These are phyloP conservation scores for Sericinus montela DNA, from an alignment of 2,888 invertebrate species.

Conservation along the genomic window DNA sequence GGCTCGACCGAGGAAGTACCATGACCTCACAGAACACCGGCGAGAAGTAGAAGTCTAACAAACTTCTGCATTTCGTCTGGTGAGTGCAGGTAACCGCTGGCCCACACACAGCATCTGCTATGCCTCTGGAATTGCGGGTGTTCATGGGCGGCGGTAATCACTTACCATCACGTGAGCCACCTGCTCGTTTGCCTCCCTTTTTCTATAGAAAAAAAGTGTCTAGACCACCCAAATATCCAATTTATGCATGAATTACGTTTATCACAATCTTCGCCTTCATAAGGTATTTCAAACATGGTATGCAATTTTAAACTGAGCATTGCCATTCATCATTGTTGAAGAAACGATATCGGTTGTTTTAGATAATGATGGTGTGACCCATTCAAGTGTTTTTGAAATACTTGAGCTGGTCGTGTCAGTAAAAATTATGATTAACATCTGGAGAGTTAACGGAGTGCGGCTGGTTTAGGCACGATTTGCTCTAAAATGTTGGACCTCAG, in stretches of 20 bases:
- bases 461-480: slow-evolving; percentile 31
- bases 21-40: too few relatives aligned
- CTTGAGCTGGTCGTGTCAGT: slow-evolving; percentile 64
- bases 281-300: slow-evolving; percentile 24
- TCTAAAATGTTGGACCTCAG: slow-evolving; percentile 27
- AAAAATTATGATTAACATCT: slow-evolving; percentile 75
- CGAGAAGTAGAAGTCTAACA: too few relatives aligned
- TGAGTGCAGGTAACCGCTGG: too few relatives aligned
- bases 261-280: slow-evolving; percentile 30
- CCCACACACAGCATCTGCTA: too few relatives aligned
- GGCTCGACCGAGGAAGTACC: too few relatives aligned
- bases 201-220: too few relatives aligned
- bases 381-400: slow-evolving; percentile 52
- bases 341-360: slow-evolving; percentile 27
- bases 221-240: slow-evolving; percentile 53
- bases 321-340: slow-evolving; percentile 32
- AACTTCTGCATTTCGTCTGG: too few relatives aligned
- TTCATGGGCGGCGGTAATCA: too few relatives aligned
- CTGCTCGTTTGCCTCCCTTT: too few relatives aligned
- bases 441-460: slow-evolving; percentile 49
- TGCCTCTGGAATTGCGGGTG: too few relatives aligned
- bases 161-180: too few relatives aligned
- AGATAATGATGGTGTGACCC: slow-evolving; percentile 52
- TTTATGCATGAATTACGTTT: slow-evolving; percentile 43
- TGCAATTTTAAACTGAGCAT: slow-evolving; percentile 29